These are phyloP conservation scores for Calidris pygmaea DNA, from an alignment of 2,113 vertebrate genomes.

Conservation along the genomic window DNA sequence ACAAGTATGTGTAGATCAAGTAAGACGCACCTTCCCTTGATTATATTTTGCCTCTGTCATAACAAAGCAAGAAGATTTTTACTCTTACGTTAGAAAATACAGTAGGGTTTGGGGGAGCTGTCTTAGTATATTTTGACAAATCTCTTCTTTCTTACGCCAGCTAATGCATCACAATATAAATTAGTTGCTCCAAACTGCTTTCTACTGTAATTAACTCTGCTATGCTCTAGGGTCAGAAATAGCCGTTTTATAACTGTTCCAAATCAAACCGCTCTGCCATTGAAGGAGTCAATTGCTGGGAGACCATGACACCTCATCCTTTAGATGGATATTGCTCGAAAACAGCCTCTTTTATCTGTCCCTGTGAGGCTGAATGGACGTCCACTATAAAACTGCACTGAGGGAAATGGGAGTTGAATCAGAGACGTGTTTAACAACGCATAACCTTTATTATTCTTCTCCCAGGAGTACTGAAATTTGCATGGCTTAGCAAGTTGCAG, in stretches of 20 bases:
- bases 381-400: conserved; percentile 13
- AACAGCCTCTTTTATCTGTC: conserved; percentile 47
- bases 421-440: background rate
- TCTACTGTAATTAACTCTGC: conserved; percentile 12
- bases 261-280: conserved; percentile 57
- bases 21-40: background rate
- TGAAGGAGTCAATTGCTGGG: conserved; percentile 42
- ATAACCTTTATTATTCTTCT: conserved; percentile 48
- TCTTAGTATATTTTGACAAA: conserved; percentile 12
- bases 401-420: conserved; percentile 62
- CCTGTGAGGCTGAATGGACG: conserved; percentile 35
- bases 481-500: conserved; percentile 51
- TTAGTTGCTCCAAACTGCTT: conserved; percentile 44
- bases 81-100: background rate
- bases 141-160: conserved; percentile 1
- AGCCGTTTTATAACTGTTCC: conserved; percentile 47
- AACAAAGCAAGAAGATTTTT: background rate
- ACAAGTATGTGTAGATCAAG: background rate
- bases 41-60: background rate
- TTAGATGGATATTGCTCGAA: conserved; percentile 52
- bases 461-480: conserved; percentile 55
- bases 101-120: background rate
- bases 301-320: conserved; percentile 26
- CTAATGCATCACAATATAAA: conserved; percentile 20
- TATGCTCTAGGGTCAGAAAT: conserved; percentile 2